Percentiles rank a stretch among this genome's conserved stretches.
Conservation (phyloP, 1,140 invertebrate species). For the Spodoptera litura region DNA sequence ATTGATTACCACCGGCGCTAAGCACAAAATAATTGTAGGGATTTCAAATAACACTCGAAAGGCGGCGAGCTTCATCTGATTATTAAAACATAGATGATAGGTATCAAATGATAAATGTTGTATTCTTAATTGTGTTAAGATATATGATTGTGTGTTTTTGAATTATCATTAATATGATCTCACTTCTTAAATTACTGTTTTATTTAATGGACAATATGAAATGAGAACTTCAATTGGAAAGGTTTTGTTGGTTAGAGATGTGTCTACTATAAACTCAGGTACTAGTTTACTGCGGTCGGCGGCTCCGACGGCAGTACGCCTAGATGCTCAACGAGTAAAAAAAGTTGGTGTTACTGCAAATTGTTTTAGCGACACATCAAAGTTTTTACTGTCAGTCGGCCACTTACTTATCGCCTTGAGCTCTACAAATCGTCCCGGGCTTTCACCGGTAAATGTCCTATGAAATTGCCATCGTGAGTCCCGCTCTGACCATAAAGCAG, state of each 20-base stretch:
- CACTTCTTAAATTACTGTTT: not conserved
- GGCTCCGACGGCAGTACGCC: not conserved
- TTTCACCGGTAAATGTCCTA: conserved; percentile 74
- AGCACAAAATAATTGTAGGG: conserved; percentile 55
- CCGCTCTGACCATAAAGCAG: conserved; percentile 73
- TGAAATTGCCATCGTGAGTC: conserved; percentile 82
- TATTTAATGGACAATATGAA: not conserved
- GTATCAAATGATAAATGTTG: conserved; percentile 40
- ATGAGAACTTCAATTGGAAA: not conserved
- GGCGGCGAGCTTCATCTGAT: conserved; percentile 33
- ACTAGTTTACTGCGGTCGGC: not conserved
- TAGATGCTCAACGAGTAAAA: conserved; percentile 3
- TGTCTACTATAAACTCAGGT: no score
- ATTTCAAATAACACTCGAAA: conserved; percentile 41
- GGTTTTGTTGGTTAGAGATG: not conserved
- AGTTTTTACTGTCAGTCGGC: conserved; percentile 56
- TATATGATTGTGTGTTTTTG: conserved; percentile 37
- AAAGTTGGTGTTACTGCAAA: conserved; percentile 49
- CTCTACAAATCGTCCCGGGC: conserved; percentile 68
- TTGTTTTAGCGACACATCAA: conserved; percentile 56
- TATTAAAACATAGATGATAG: conserved; percentile 19
- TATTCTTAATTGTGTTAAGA: conserved; percentile 42
- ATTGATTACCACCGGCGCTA: conserved; percentile 53
- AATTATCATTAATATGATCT: conserved; percentile 24
- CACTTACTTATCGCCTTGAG: conserved; percentile 68